phyloP scores from a whole-genome alignment of 1,140 invertebrate genomes.

The Liolophura sinensis region DNA sequence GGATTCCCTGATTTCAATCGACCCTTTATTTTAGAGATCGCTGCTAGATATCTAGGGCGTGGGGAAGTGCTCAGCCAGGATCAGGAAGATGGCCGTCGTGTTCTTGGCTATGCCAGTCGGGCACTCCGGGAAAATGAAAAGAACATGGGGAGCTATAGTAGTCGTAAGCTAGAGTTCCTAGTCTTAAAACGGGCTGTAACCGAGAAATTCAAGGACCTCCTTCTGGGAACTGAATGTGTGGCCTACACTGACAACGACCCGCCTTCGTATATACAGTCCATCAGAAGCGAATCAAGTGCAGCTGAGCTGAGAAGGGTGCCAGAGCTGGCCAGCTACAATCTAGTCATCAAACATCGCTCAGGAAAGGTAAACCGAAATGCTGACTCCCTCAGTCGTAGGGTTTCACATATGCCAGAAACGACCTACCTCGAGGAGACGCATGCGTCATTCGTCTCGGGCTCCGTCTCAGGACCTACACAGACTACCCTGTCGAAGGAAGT shows the following conservation, averaged over 20 bases:
- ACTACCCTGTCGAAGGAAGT: too few species aligned
- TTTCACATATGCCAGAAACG: too few species aligned
- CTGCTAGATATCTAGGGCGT: too few species aligned
- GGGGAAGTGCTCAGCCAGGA: constrained; percentile 40
- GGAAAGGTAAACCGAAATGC: not conserved
- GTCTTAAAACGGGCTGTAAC: constrained; percentile 27
- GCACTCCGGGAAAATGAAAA: constrained; percentile 18
- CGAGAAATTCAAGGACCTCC: constrained; percentile 22
- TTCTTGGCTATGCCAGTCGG: constrained; percentile 20
- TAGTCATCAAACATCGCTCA: not conserved
- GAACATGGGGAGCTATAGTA: constrained; percentile 23
- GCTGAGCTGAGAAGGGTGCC: constrained; percentile 25
- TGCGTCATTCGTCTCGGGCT: too few species aligned
- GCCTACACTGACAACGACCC: constrained; percentile 30
- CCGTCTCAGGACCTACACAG: too few species aligned
- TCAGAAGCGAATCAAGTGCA: constrained; percentile 24
- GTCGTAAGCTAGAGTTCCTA: constrained; percentile 22
- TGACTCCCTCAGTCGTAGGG: not conserved
- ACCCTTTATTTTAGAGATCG: too few species aligned
- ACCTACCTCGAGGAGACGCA: too few species aligned
- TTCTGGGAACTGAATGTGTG: constrained; percentile 16
- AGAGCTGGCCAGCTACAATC: constrained; percentile 14
- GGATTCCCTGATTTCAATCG: too few species aligned
- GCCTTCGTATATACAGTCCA: not conserved
- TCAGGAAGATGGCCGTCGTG: constrained; percentile 12